Evolutionary conservation across 2,888 invertebrate genomes (phyloP).

Genomic region (Steromphala cineraria): DNA sequence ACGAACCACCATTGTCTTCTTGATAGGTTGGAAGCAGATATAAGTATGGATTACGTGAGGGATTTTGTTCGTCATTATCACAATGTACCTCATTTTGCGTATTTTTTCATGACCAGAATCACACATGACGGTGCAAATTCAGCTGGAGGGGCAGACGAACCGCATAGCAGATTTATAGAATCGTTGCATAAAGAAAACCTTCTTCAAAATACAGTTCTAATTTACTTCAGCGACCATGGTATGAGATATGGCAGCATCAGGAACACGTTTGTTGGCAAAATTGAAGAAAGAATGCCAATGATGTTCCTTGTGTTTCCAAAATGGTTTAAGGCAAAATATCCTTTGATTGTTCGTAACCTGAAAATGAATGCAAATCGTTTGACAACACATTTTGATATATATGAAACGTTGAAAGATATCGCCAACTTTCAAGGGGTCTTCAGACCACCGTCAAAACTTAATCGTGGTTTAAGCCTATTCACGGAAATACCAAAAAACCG

Average conservation of each 20-base stretch:
- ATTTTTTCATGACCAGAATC: constrained; percentile 88
- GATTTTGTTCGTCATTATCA: constrained; percentile 79
- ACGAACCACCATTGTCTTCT: constrained; percentile 79
- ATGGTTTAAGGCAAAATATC: constrained; percentile 82
- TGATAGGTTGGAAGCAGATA: constrained; percentile 81
- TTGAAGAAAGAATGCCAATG: constrained; percentile 91
- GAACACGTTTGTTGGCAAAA: constrained; percentile 83
- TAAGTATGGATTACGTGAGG: constrained; percentile 80
- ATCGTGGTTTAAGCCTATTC: constrained; percentile 81
- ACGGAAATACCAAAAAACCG: constrained; percentile 82
- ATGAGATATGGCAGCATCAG: constrained; percentile 89
- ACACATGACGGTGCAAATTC: constrained; percentile 90
- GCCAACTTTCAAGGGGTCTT: not conserved
- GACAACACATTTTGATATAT: constrained; percentile 88
- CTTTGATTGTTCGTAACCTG: constrained; percentile 81
- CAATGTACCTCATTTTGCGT: constrained; percentile 83
- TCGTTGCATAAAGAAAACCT: constrained; percentile 65
- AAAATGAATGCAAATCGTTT: constrained; percentile 81
- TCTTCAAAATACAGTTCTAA: constrained; percentile 50
- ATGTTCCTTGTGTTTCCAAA: constrained; percentile 84
- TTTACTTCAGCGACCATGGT: constrained; percentile 88
- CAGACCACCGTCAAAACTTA: not conserved
- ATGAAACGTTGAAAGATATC: constrained; percentile 85
- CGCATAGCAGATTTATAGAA: constrained; percentile 80
- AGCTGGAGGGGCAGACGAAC: constrained; percentile 83